These are phyloP conservation scores for Ficedula albicollis DNA, from an alignment of 2,797 vertebrate genomes.

Conservation along the genomic window DNA sequence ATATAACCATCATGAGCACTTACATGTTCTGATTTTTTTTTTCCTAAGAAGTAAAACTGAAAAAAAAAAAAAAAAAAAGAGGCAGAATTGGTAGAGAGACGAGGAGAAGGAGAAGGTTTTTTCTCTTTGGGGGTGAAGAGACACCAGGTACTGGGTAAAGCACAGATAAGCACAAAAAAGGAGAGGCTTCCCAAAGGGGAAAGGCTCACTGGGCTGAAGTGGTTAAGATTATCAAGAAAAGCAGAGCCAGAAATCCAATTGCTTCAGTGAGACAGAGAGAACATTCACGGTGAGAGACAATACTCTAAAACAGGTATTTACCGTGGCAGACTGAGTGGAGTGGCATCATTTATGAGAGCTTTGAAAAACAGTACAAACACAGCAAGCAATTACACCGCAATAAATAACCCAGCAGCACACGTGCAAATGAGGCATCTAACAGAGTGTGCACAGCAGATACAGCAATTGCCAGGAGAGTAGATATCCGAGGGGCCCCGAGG, in stretches of 20 bases:
- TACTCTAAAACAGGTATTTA: background rate
- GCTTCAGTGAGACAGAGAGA: background rate
- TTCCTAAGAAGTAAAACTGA: background rate
- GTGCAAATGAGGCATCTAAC: background rate
- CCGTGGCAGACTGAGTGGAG: background rate
- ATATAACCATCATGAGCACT: background rate
- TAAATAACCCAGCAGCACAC: conserved; percentile 28
- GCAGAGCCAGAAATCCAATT: background rate
- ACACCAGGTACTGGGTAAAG: background rate
- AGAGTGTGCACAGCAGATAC: background rate
- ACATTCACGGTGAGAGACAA: conserved; percentile 41
- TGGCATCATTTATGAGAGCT: background rate
- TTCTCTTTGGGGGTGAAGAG: background rate
- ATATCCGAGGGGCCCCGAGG: background rate
- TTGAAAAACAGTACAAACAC: conserved; percentile 32
- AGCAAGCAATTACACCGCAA: conserved; percentile 15
- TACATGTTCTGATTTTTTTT: background rate
- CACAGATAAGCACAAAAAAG: background rate
- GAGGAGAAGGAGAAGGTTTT: background rate
- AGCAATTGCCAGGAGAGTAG: background rate
- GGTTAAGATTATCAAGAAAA: conserved; percentile 1
- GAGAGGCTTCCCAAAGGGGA: background rate
- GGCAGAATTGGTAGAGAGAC: background rate
- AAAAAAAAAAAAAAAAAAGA: background rate
- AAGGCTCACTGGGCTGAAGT: background rate